Evolutionary conservation across 2,797 vertebrate genomes (phyloP).

Genomic region (Rhyacichthys aspro): DNA sequence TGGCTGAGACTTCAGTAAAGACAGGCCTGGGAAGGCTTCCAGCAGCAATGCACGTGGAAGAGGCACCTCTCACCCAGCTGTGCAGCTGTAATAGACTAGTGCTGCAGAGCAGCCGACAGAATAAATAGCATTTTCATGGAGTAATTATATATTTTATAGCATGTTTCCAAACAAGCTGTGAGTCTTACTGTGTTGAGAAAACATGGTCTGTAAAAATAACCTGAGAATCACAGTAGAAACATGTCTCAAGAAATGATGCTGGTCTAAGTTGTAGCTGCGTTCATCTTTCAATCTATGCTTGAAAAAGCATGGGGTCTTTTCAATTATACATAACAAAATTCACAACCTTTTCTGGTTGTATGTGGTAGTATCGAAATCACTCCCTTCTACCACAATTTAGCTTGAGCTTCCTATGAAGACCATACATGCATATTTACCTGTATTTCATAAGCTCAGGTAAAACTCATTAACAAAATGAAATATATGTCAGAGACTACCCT

Average conservation of each 20-base stretch:
- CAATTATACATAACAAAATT: too few relatives aligned
- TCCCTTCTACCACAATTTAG: too few relatives aligned
- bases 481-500: too few relatives aligned
- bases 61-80: conserved; percentile 50
- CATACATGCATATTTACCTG: too few relatives aligned
- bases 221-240: conserved; percentile 9
- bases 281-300: too few relatives aligned
- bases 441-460: too few relatives aligned
- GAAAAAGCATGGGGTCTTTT: too few relatives aligned
- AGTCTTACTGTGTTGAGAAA: conserved; percentile 28
- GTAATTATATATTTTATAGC: conserved; percentile 45
- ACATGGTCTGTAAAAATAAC: conserved; percentile 13
- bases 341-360: too few relatives aligned
- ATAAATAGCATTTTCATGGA: conserved; percentile 48
- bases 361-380: too few relatives aligned
- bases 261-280: too few relatives aligned
- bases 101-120: conserved; percentile 45
- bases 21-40: conserved; percentile 56
- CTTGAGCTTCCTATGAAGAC: too few relatives aligned
- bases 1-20: conserved; percentile 44
- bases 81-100: conserved; percentile 36
- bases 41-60: conserved; percentile 33
- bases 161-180: conserved; percentile 45
- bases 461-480: too few relatives aligned
- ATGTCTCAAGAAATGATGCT: background rate